Evolutionary conservation across 2,888 invertebrate species (phyloP), one percentile per base, ranked within the genome.

Genomic region (Ptychoptera albimana): DNA sequence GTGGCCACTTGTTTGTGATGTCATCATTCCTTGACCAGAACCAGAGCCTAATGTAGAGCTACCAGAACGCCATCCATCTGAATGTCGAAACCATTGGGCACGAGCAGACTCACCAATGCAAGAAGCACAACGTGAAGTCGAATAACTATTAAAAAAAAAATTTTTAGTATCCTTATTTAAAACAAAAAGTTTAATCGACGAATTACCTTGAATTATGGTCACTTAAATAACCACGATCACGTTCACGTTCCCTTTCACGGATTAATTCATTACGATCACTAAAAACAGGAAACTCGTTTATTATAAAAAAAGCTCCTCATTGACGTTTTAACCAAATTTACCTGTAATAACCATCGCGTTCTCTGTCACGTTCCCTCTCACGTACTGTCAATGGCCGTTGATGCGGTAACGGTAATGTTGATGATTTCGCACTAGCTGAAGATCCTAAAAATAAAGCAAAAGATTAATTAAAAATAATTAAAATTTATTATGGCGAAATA

Each of bases 31-130:
- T 51, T 66, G 68, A 44, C 66, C 70, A 51, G 67, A 67, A 44
- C 71, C 73, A 30, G 77, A 77, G 50, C 78, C 77, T 53, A 79
- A 70, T 39, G 77, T 77, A 39, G 79, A 79, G 51, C 79, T 79
- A 48, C 79, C 80, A 36, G 80, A 79, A 50, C 80, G 79, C 87
- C 87, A 87, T 39, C 87, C 86, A 59, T 87, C 87, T 36, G 86
- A 87, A 66, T 87, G 87, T 12, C 87, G 79, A 69, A 86, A 88
- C 87, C 87, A 87, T 55, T 87, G 86, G 49, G 84, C 83, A 29
- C 87, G 75, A 48, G 86, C 84, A 16, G 86, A 84, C 66, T 87
- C 87, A n/a, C 86, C 86, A 64, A 87, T 83, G 66, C 87, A 87
- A 40, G 84, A 84, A 48, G 85, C 83, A 60, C 87, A 88, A 53